Percentiles rank a stretch among this genome's conserved stretches.
Conservation (phyloP, 2,888 invertebrate genomes). For the Sclerodermus sp. region DNA sequence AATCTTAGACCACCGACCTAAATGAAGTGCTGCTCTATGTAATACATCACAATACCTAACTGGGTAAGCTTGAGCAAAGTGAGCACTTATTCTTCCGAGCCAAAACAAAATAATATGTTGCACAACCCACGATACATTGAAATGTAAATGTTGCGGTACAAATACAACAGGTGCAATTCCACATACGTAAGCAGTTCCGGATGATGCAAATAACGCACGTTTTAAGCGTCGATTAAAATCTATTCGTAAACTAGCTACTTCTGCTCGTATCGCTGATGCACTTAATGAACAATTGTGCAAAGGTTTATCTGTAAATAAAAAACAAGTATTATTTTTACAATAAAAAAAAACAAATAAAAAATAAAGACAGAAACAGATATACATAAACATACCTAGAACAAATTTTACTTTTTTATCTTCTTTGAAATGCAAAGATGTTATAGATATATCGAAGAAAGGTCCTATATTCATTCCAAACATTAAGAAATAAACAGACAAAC, state of each 20-base stretch:
- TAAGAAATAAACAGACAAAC: slow-evolving; percentile 75
- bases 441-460: slow-evolving; percentile 72
- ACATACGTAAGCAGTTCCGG: slow-evolving; percentile 50
- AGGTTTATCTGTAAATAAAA: slow-evolving; percentile 69
- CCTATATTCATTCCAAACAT: slow-evolving; percentile 79
- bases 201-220: slow-evolving; percentile 69
- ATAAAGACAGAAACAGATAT: neutral
- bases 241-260: slow-evolving; percentile 79
- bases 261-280: slow-evolving; percentile 73
- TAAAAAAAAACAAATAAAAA: no score
- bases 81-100: slow-evolving; percentile 72
- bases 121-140: slow-evolving; percentile 80
- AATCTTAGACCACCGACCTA: slow-evolving; percentile 75
- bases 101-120: slow-evolving; percentile 85
- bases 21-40: slow-evolving; percentile 86
- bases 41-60: slow-evolving; percentile 81
- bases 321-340: no score
- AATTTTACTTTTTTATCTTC: slow-evolving; percentile 54
- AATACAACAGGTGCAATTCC: slow-evolving; percentile 53
- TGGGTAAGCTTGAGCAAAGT: slow-evolving; percentile 62
- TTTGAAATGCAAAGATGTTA: slow-evolving; percentile 49
- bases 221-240: slow-evolving; percentile 91
- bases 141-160: slow-evolving; percentile 64
- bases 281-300: slow-evolving; percentile 78
- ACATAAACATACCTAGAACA: slow-evolving; percentile 38